phyloP scores from a whole-genome alignment of 2,797 vertebrate species.

The Tangara arthus region DNA sequence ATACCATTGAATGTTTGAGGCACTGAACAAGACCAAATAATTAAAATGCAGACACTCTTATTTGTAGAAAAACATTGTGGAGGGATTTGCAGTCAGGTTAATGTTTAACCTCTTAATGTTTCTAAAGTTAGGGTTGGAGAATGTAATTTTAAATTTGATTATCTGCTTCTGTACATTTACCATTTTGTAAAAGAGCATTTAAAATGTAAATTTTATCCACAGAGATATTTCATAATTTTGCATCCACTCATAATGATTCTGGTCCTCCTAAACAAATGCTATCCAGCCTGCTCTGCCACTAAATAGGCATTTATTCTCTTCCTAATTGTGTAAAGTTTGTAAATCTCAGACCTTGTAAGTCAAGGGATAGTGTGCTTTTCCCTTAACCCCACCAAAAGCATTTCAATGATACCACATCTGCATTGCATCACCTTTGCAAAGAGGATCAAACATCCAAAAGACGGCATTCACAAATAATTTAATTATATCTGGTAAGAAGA shows the following conservation, averaged over 20 bases:
- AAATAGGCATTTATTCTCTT: not conserved
- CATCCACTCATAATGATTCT: not conserved
- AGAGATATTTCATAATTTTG: not conserved
- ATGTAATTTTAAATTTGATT: slow-evolving; percentile 18
- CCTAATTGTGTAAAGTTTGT: not conserved
- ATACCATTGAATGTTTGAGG: not conserved
- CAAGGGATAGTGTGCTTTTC: not conserved
- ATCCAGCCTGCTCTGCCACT: not conserved
- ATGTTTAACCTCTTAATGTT: slow-evolving; percentile 18
- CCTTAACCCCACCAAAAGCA: not conserved
- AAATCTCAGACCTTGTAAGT: not conserved
- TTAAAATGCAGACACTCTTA: not conserved
- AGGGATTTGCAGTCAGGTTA: not conserved
- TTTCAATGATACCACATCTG: not conserved
- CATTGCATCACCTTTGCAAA: not conserved
- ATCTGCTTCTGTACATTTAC: not conserved
- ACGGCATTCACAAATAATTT: not conserved
- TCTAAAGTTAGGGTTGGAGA: not conserved
- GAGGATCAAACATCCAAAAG: not conserved
- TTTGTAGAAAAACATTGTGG: not conserved
- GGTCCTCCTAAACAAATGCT: not conserved
- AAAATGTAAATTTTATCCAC: not conserved
- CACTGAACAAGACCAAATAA: not conserved
- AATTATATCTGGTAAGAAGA: not conserved
- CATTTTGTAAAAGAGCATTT: not conserved